Evolutionary conservation across 1,140 invertebrate species (phyloP).

Genomic region (Aleiodes sp.): DNA sequence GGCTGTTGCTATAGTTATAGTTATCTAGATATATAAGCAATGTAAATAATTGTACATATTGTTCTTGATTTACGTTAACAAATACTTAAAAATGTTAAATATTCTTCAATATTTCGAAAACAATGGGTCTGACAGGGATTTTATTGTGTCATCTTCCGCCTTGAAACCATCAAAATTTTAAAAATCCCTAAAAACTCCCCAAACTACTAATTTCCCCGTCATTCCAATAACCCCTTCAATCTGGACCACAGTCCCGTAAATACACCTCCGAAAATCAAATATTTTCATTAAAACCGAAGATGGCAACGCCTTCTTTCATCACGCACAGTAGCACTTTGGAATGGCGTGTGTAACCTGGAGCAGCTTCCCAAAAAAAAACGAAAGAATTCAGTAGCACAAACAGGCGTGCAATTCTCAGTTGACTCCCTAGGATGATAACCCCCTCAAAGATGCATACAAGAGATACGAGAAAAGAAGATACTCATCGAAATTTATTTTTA

Average conservation of each 20-base stretch:
- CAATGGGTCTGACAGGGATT: no score
- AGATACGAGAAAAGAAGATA: slow-evolving; percentile 18
- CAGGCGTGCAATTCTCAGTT: background rate
- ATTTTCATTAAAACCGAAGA: background rate
- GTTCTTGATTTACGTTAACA: no score
- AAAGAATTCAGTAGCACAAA: slow-evolving; percentile 20
- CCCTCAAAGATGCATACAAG: slow-evolving; percentile 22
- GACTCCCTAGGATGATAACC: slow-evolving; percentile 30
- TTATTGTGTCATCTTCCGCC: no score
- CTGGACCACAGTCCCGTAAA: no score
- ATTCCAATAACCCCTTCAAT: background rate
- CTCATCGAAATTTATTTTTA: slow-evolving; percentile 31
- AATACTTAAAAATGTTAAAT: no score
- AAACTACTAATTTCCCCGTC: no score
- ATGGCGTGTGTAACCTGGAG: background rate
- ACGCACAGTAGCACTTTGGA: slow-evolving; percentile 29
- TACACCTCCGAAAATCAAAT: background rate
- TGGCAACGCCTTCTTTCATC: slow-evolving; percentile 33
- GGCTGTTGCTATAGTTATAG: no score
- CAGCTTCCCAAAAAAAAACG: background rate
- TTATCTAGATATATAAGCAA: no score
- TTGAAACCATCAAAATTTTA: no score
- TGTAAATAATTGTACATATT: no score
- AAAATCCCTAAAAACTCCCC: no score
- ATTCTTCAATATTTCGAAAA: no score